Evolutionary conservation across 2,888 invertebrate genomes (phyloP).

Genomic region (Tetragnatha montana): DNA sequence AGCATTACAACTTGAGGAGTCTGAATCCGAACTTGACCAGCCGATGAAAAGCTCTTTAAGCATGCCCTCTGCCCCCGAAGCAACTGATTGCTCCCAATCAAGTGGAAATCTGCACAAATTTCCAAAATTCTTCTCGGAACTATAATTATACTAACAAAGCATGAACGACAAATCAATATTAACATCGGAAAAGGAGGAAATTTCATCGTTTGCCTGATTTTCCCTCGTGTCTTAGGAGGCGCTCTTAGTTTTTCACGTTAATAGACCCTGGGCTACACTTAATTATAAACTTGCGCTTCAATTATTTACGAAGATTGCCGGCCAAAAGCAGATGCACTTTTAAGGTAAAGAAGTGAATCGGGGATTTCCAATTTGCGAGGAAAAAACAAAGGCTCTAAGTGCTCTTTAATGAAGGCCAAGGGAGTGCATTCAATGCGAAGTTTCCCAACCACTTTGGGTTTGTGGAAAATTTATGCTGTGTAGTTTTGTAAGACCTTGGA

Average conservation of each 20-base stretch:
- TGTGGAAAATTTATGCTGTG: constrained; percentile 27
- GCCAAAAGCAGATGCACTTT: constrained; percentile 37
- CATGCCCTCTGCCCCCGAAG: constrained; percentile 3
- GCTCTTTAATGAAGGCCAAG: constrained; percentile 48
- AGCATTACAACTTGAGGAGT: not conserved
- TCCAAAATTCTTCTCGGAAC: constrained; percentile 21
- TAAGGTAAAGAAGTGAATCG: constrained; percentile 33
- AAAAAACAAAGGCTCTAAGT: constrained; percentile 56
- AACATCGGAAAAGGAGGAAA: not conserved
- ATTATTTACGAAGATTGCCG: constrained; percentile 38
- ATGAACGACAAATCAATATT: constrained; percentile 37
- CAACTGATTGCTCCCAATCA: constrained; percentile 34
- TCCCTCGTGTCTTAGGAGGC: constrained; percentile 17
- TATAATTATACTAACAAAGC: constrained; percentile 28
- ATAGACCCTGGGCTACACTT: constrained; percentile 53
- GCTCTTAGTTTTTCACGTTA: constrained; percentile 43
- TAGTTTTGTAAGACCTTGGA: constrained; percentile 29
- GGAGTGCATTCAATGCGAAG: constrained; percentile 44
- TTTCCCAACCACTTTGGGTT: constrained; percentile 35
- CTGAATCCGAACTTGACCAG: not conserved
- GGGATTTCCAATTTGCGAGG: constrained; percentile 53
- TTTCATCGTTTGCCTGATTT: constrained; percentile 3
- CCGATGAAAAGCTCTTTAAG: not conserved
- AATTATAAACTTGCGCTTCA: constrained; percentile 65
- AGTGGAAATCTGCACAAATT: constrained; percentile 20